Evolutionary conservation across 2,113 vertebrate species (phyloP), one percentile per base, ranked within the genome.

Genomic region (Phainopepla nitens): DNA sequence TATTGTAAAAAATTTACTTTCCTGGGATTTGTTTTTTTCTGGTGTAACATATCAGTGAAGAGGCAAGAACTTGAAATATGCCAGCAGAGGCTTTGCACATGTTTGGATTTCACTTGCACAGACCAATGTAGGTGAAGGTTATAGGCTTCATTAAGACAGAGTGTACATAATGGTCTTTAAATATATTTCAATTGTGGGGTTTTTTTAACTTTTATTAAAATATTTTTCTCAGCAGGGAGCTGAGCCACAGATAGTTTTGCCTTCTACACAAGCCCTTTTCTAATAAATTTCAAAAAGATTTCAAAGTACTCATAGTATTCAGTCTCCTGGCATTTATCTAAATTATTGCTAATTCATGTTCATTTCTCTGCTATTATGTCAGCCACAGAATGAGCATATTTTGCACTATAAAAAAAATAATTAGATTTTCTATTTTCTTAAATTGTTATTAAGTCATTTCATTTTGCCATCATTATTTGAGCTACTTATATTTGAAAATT

Each of bases 81-180:
- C 9, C 39, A 69, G 0, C 2, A 35, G 24, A 2, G 0, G 0
- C 15, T 49, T 87, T 57, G 36, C 1, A 0, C 0, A 0, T 23
- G 4, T 66, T 83, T 2, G 1, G 7, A n/a, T 69, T 61, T 77
- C 39, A 7, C 17, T 62, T 78, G 15, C 21, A 10, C 6, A 62
- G 12, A 9, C 33, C 41, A 31, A 13, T 42, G 14, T 28, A 50
- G 19, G 9, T n/a, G 33, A 70, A 64, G 15, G 18, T n/a, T 65
- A 25, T 6, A n/a, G 12, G 14, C 39, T 85, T 68, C 8, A 28
- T 9, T 41, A 28, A 33, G 50, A 42, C 6, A 6, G 27, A 64
- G 20, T 18, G 10, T 14, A 31, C 1, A 1, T 45, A 66, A 58
- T 23, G 15, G 33, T 47, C 68, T 88, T 16, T 56, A 75, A 94